Base-by-base conservation (phyloP, 2,888 invertebrate genomes). In the Sabatieria punctata region DNA sequence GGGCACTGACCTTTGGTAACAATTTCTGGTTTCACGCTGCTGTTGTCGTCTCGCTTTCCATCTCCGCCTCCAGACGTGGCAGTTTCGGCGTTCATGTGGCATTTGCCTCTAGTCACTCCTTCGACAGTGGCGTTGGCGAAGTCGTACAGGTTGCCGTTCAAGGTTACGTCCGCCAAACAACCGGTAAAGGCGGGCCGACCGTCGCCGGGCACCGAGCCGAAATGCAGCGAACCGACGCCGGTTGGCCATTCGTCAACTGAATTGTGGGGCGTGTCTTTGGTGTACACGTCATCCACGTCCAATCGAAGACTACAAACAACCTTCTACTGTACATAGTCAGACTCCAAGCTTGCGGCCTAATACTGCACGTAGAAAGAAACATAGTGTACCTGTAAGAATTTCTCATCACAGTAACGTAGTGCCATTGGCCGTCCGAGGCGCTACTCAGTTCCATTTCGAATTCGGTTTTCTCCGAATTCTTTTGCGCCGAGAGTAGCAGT, bases 121-220 rank as follows among this genome's bases (percentile, higher is more conserved):
- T 52, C 60, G 26, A 55, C 58, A n/a, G 46, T 4, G 15, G 52
- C 58, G 47, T 51, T 49, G n/a, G 57, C 52, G 33, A 61, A 61
- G 35, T 58, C 57, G 24, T 59, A 50, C 33, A 60, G 50, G 48
- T 76, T 74, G 1, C 82, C 82, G 63, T 91, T 88, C 44, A 91
- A 70, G 0, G 85, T 85, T 1, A 85, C 81, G 65, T 95, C 93
- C 1, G 84, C 85, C 38, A 97, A 78, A 67, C 95, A 95, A 1
- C 95, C 95, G 18, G 6, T 6, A 18, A 37, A 37, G 18, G 3
- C 71, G 70, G 30, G 51, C 54, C 2, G 60, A 50, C 74, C 74
- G 11, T 71, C 71, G 1, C 72, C 70, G 2, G 84, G 82, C 1
- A 84, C 68, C 1, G 86, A 86, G n/a, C 89, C 93, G 51, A 93